phyloP scores from a whole-genome alignment of 2,888 invertebrate species.

The Nomada fucata region DNA sequence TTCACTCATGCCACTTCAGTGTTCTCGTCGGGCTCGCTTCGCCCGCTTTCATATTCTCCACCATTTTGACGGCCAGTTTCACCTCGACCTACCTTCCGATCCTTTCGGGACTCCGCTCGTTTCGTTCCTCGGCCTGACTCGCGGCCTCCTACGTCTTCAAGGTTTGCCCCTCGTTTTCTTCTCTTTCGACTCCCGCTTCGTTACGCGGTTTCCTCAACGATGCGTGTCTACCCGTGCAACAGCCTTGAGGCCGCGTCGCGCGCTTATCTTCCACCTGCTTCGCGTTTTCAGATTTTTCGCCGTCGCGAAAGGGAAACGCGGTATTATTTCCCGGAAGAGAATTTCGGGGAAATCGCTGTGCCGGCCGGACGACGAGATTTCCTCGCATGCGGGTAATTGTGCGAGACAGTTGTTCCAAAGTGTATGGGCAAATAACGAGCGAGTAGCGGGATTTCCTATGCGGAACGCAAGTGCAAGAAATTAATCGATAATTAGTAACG shows the following conservation, averaged over 20 bases:
- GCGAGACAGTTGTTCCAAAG: constrained; percentile 24
- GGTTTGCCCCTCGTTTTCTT: constrained; percentile 38
- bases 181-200: background rate
- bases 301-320: constrained; percentile 32
- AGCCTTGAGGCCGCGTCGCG: background rate
- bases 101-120: constrained; percentile 37
- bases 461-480: constrained; percentile 12
- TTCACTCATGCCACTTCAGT: background rate
- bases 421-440: constrained; percentile 19
- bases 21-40: background rate
- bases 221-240: constrained; percentile 49
- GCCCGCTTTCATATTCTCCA: constrained; percentile 5
- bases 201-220: constrained; percentile 22
- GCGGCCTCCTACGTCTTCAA: constrained; percentile 2
- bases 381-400: constrained; percentile 37
- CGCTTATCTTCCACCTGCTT: constrained; percentile 15
- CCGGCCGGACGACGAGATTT: constrained; percentile 4
- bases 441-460: constrained; percentile 50
- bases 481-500: constrained; percentile 30
- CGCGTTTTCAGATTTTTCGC: background rate
- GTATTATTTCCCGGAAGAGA: background rate
- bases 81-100: constrained; percentile 57
- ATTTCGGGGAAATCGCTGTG: background rate
- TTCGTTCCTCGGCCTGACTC: constrained; percentile 2
- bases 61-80: constrained; percentile 4